A percentile compares a stretch with the other conserved stretches of the same genome.
These are phyloP conservation scores for Sebastes taczanowskii DNA, from an alignment of 2,797 vertebrate genomes.

Conservation along the genomic window DNA sequence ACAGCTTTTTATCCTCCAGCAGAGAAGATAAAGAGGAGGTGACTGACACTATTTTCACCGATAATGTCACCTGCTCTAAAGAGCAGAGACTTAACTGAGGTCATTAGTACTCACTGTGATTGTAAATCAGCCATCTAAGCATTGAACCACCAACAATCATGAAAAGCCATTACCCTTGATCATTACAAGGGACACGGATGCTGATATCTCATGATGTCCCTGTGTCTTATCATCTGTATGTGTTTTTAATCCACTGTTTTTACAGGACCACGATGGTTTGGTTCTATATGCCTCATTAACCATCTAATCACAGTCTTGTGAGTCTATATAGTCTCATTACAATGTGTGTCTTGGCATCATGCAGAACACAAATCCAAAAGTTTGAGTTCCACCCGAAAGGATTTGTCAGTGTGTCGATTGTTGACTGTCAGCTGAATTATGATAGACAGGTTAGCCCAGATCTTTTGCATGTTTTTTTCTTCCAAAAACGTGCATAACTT, in stretches of 20 bases:
- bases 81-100: neutral
- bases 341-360: neutral
- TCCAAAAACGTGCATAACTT: neutral
- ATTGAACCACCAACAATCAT: neutral
- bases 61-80: neutral
- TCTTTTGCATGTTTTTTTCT: neutral
- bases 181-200: neutral
- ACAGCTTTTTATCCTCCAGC: neutral
- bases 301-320: neutral
- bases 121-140: neutral
- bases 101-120: neutral
- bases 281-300: neutral
- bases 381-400: neutral
- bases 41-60: neutral
- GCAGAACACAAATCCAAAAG: neutral
- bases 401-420: neutral
- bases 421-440: neutral
- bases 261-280: neutral
- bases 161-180: neutral
- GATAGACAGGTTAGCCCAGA: neutral
- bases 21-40: neutral
- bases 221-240: neutral
- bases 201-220: neutral
- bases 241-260: neutral
- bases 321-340: neutral